Conservation (phyloP, 2,888 invertebrate genomes). For the Trichogramma dendrolimi region DNA sequence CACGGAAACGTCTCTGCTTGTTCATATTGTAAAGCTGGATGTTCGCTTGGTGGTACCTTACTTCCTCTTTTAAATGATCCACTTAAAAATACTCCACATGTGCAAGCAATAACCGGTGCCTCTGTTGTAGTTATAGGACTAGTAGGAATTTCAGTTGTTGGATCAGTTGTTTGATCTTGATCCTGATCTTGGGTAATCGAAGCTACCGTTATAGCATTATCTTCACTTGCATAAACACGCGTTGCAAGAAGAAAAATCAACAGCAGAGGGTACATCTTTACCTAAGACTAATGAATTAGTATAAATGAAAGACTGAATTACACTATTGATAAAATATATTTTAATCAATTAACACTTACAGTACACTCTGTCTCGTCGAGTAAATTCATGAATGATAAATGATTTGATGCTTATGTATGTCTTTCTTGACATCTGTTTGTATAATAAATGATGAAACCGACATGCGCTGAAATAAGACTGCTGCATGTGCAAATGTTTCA, state of each 20-base stretch:
- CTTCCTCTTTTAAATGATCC: constrained; percentile 67
- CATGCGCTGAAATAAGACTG: constrained; percentile 20
- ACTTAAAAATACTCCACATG: constrained; percentile 75
- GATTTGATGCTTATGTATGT: background rate
- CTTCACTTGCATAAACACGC: constrained; percentile 22
- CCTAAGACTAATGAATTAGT: constrained; percentile 4
- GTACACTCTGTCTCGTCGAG: background rate
- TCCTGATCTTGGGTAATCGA: background rate
- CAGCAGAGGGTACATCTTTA: constrained; percentile 15
- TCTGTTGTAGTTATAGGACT: constrained; percentile 22
- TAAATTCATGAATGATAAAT: constrained; percentile 1
- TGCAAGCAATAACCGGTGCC: constrained; percentile 53
- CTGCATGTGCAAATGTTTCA: constrained; percentile 28
- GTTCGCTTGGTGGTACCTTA: constrained; percentile 64
- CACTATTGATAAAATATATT: background rate
- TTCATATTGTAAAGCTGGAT: constrained; percentile 69
- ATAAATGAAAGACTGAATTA: background rate
- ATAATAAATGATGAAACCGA: constrained; percentile 25
- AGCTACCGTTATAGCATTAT: constrained; percentile 23
- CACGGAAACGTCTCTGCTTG: constrained; percentile 64
- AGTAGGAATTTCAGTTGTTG: constrained; percentile 22
- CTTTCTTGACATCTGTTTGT: constrained; percentile 23
- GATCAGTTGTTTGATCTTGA: background rate
- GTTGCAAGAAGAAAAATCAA: constrained; percentile 8
- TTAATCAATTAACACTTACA: background rate